phyloP scores from a whole-genome alignment of 2,888 invertebrate genomes.

The Adineta ricciae region DNA sequence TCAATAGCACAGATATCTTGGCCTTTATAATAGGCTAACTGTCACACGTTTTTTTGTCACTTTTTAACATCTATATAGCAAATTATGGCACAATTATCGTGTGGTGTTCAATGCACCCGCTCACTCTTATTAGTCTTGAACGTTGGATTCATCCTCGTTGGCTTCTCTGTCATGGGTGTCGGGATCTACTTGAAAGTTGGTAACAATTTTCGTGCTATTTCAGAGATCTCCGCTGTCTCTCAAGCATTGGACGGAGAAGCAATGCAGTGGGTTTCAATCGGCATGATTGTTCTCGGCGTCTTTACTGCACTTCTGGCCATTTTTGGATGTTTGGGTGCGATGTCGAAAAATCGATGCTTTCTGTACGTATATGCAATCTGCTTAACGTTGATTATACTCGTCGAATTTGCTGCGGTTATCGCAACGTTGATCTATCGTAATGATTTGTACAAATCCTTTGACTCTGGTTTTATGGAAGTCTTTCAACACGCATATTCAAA shows the following conservation, averaged over 20 bases:
- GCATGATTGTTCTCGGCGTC: neutral
- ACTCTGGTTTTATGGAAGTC: neutral
- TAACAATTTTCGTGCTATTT: neutral
- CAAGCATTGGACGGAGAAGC: neutral
- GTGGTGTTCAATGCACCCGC: neutral
- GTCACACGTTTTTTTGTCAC: neutral
- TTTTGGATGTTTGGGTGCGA: neutral
- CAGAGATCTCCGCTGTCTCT: neutral
- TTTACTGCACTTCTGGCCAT: neutral
- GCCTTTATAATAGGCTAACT: neutral
- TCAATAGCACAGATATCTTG: neutral
- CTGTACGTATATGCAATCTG: neutral
- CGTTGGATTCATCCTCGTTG: neutral
- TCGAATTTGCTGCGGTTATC: neutral
- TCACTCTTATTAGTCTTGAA: neutral
- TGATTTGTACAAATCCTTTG: neutral
- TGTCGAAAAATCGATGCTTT: neutral
- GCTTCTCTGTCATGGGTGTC: neutral
- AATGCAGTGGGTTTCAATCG: neutral
- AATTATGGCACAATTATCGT: neutral
- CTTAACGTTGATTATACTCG: neutral
- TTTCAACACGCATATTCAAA: neutral
- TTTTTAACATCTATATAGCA: no score
- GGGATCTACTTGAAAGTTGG: neutral
- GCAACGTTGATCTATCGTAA: neutral